phyloP scores from a whole-genome alignment of 2,888 invertebrate genomes.

The Pristionchus entomophagus region DNA sequence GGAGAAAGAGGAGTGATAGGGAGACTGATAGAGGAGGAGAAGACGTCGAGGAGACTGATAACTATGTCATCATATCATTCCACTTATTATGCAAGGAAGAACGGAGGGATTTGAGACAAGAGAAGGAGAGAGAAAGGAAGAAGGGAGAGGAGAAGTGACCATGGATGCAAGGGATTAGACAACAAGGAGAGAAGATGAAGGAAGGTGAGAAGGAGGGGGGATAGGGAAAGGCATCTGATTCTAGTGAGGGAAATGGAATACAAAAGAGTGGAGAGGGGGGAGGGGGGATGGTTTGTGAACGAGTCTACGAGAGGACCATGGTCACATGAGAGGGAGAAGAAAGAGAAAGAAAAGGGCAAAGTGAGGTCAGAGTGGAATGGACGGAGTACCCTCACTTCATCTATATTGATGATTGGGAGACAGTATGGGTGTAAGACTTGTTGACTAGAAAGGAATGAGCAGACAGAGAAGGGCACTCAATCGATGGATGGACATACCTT shows the following conservation, averaged over 20 bases:
- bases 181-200: slow-evolving; percentile 8
- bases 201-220: not conserved
- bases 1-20: slow-evolving; percentile 35
- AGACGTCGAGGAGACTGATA: slow-evolving; percentile 16
- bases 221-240: not conserved
- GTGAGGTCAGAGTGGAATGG: not conserved
- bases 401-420: slow-evolving; percentile 17
- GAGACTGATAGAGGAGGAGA: slow-evolving; percentile 38
- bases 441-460: slow-evolving; percentile 22
- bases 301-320: not conserved
- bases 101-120: not conserved
- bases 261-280: not conserved
- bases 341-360: slow-evolving; percentile 18
- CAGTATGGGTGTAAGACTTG: slow-evolving; percentile 4
- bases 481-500: slow-evolving; percentile 22
- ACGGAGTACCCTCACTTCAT: slow-evolving; percentile 4
- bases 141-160: slow-evolving; percentile 21
- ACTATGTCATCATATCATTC: slow-evolving; percentile 5
- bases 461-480: not conserved
- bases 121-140: not conserved
- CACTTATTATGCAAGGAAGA: slow-evolving; percentile 17
- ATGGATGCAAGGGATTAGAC: not conserved
- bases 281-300: not conserved
- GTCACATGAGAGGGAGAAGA: slow-evolving; percentile 23
- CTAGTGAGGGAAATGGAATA: not conserved